Evolutionary conservation across 2,113 vertebrate genomes (phyloP).

Genomic region (Apodemus speciosus): DNA sequence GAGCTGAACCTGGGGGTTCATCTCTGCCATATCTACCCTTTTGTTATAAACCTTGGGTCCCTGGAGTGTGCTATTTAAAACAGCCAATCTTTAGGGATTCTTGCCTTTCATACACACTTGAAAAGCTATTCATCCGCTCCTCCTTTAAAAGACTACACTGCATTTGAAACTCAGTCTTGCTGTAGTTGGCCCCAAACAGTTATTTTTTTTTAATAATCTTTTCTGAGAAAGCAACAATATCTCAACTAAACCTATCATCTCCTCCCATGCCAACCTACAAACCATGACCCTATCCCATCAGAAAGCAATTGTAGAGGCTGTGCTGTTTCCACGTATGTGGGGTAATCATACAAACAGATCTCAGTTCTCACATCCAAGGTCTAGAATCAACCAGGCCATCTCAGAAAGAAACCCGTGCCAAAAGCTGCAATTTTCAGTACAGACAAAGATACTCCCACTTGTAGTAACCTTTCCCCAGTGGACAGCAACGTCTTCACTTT

Average conservation of each 20-base stretch:
- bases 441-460: not conserved
- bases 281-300: not conserved
- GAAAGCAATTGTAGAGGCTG: not conserved
- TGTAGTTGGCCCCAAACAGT: constrained; percentile 8
- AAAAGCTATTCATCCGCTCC: constrained; percentile 77
- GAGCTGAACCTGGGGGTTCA: constrained; percentile 49
- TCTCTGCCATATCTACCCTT: constrained; percentile 75
- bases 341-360: not conserved
- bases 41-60: constrained; percentile 67
- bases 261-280: not conserved
- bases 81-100: constrained; percentile 72
- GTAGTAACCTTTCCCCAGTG: not conserved
- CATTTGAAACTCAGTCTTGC: constrained; percentile 28
- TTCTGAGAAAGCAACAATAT: not conserved
- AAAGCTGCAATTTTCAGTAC: not conserved
- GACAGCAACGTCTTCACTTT: not conserved
- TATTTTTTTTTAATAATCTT: constrained; percentile 14
- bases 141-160: constrained; percentile 68
- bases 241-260: not conserved
- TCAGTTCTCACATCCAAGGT: not conserved
- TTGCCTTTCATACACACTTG: constrained; percentile 75
- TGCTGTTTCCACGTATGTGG: not conserved
- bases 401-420: not conserved
- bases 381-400: constrained; percentile 18
- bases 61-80: constrained; percentile 71